These are phyloP conservation scores for Lepus timidus DNA, from an alignment of 2,113 vertebrate species.

Conservation along the genomic window DNA sequence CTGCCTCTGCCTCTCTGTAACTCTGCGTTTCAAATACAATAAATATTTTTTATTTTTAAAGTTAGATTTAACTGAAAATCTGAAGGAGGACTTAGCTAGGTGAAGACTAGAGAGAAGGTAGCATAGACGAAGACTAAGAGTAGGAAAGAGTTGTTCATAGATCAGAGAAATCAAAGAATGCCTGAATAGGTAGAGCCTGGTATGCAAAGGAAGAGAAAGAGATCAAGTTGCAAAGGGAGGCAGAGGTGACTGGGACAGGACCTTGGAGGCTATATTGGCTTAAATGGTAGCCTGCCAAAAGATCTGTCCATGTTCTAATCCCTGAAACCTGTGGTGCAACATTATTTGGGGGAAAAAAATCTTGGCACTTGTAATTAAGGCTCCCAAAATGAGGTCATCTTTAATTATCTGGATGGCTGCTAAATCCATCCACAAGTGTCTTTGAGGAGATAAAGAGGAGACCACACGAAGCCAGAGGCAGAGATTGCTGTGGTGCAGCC, in stretches of 20 bases:
- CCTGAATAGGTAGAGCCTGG: background rate
- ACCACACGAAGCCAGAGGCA: background rate
- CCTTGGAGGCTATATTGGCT: background rate
- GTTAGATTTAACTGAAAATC: constrained; percentile 1
- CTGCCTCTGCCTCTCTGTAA: too few relatives aligned
- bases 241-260: background rate
- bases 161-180: background rate
- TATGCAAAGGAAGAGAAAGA: background rate
- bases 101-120: background rate
- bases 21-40: too few relatives aligned
- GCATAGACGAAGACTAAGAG: background rate
- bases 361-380: constrained; percentile 6
- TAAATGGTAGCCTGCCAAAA: background rate
- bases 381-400: background rate
- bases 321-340: background rate
- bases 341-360: background rate
- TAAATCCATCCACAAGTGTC: background rate
- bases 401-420: background rate
- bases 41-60: background rate
- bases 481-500: background rate
- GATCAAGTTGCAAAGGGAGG: background rate
- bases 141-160: background rate
- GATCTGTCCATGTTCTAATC: background rate
- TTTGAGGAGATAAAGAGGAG: background rate
- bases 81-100: background rate